A percentile compares a stretch with the other conserved stretches of the same genome.
phyloP scores from a whole-genome alignment of 2,888 invertebrate species.

The Pseudococcus longispinus region DNA sequence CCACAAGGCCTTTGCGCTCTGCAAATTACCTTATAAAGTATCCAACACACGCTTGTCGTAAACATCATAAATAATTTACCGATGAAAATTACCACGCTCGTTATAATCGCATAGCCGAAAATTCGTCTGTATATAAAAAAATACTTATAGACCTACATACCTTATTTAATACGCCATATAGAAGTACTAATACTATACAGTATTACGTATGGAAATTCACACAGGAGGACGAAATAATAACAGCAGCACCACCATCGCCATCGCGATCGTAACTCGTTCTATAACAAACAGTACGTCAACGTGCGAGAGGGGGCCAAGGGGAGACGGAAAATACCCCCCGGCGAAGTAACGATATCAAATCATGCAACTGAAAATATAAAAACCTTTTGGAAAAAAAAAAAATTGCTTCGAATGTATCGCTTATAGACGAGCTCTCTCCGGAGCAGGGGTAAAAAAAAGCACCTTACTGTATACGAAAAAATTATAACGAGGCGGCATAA shows the following conservation, averaged over 20 bases:
- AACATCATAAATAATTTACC: constrained; percentile 32
- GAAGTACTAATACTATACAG: not conserved
- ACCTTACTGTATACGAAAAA: constrained; percentile 21
- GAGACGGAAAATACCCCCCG: not conserved
- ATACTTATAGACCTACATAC: not conserved
- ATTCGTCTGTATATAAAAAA: not conserved
- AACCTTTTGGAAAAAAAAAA: constrained; percentile 11
- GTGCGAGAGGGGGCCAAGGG: not conserved
- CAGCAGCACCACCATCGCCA: not conserved
- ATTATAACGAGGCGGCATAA: constrained; percentile 44
- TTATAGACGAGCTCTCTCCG: not conserved
- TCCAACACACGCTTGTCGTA: constrained; percentile 6
- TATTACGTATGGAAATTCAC: not conserved
- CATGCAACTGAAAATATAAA: constrained; percentile 27
- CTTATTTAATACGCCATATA: not conserved
- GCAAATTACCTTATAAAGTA: constrained; percentile 14
- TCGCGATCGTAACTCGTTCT: not conserved
- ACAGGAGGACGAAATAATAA: not conserved
- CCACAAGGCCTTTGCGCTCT: not conserved
- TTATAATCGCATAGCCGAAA: constrained; percentile 9
- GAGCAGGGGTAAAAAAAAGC: not conserved
- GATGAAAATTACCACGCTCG: constrained; percentile 13
- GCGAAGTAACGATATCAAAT: not conserved
- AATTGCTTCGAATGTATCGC: not conserved
- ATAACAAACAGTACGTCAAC: constrained; percentile 2